Evolutionary conservation across 2,113 vertebrate genomes (phyloP), one percentile per base, ranked within the genome.

Genomic region (Tetraodon nigroviridis): DNA sequence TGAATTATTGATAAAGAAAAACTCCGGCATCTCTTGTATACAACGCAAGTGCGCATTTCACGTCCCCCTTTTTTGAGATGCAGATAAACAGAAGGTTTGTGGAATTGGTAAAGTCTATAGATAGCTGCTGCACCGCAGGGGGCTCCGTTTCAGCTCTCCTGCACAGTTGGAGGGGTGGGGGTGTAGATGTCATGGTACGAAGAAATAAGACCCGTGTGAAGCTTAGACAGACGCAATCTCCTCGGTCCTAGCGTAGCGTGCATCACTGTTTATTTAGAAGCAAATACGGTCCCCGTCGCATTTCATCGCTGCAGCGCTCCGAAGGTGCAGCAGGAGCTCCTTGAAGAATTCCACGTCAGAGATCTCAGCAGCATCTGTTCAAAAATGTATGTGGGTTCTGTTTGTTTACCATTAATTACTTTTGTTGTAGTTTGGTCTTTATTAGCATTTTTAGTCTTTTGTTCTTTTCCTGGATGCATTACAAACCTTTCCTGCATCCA

Each of bases 161-260:
- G 61, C 61, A 45, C 72, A 73, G 71, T 42, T 24, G 67, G 59
- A 70, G 57, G 70, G 27, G 6, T n/a, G 52, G 41, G 56, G 16
- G 58, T 74, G 75, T 77, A 64, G 71, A 79, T 61, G 55, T 41
- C 81, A 24, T 1, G 75, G 68, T 75, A 71, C 6, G 63, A 72
- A 69, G 44, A 73, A 73, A 64, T 80, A 64, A 66, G 48, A n/a
- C 54, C 69, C 59, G 42, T 57, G 72, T 45, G 65, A 78, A 71
- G 55, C 51, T 55, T 60, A 73, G 80, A 73, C 75, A 55, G 73
- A 48, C 75, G 19, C 77, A 81, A 79, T 80, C 80, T 79, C 70
- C 68, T 79, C 72, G 58, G 45, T 27, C 15, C 2, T 66, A 65
- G 75, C 22, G 62, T 70, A 53, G 58, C 5, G 22, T 51, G 24